Base-by-base conservation (phyloP, 92 coral and sea anemone species). In the Actinostola sp. region DNA sequence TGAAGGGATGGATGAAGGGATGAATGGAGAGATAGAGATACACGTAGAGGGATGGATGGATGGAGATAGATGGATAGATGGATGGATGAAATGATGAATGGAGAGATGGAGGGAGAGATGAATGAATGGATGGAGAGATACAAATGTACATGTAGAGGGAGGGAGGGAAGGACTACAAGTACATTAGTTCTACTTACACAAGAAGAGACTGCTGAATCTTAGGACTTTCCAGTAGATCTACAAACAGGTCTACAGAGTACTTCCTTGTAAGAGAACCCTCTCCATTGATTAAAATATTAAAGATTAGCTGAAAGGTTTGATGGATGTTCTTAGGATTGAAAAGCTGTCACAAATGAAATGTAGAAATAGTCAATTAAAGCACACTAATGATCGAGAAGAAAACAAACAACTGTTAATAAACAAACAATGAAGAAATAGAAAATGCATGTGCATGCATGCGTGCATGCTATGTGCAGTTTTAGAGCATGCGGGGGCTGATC, bases 241-340 rank as follows among this genome's bases (percentile, higher is more conserved):
- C 88, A 78, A 95, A 91, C 85, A 91, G 73, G 44, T 95, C 97
- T 48, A 86, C 99, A 15, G 99, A 87, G 61, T 93, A 95, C 43
- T 93, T 93, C 38, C 99, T 79, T 21, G 97, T 84, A 39, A 84
- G 66, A 15, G 86, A 84, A 38, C 99, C 97, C 50, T 95, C 96
- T 13, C 99, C 97, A 70, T 92, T 89, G 11, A 95, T 65, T 7
- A 95, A 82, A 39, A 92, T 92, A 29, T 88, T 95, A 82, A 95
- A 95, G 70, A 95, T 87, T 8, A 95, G 87, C 58, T 95, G 99
- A 68, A 95, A 92, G 3, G 99, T 92, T 81, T 95, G 95, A 50
- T 88, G 89, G 77, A 92, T 95, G 75, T 95, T 95, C 88, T 88
- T 95, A 45, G 92, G 38, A 63, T 92, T 95, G 78, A 95, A 95